These are phyloP conservation scores for Pseudomyrmex concolor DNA, from an alignment of 1,140 invertebrate genomes.

Conservation along the genomic window DNA sequence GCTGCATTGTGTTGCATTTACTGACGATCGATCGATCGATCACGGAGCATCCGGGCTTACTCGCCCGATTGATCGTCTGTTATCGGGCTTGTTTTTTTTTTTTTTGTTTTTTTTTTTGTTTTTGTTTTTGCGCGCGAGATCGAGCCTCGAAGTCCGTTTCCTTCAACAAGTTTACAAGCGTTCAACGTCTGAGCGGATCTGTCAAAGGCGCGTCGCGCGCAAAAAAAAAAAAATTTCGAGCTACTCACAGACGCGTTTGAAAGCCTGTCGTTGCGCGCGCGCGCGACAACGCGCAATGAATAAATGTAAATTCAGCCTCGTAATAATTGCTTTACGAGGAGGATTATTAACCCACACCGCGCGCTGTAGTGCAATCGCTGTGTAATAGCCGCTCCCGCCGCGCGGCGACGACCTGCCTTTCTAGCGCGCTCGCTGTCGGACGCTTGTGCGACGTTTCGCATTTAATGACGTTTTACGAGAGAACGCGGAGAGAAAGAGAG, in stretches of 20 bases:
- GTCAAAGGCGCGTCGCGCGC: too few relatives aligned
- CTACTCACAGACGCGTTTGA: constrained; percentile 78
- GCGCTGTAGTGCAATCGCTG: constrained; percentile 76
- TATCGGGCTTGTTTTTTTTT: constrained; percentile 17
- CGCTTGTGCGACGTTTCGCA: constrained; percentile 50
- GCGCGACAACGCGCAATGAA: constrained; percentile 76
- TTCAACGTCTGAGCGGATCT: too few relatives aligned
- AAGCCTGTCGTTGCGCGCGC: constrained; percentile 67
- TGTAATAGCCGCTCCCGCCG: constrained; percentile 80
- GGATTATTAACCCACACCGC: constrained; percentile 67
- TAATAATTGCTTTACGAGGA: constrained; percentile 80
- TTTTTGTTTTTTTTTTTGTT: neutral
- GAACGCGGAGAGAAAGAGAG: neutral
- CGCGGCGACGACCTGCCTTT: constrained; percentile 31
- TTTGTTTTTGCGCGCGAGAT: too few relatives aligned
- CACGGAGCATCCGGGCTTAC: constrained; percentile 6
- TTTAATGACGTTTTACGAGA: constrained; percentile 73
- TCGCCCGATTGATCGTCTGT: neutral
- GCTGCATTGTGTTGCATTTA: constrained; percentile 19
- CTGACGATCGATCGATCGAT: constrained; percentile 40
- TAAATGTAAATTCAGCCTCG: constrained; percentile 80
- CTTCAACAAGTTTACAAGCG: too few relatives aligned
- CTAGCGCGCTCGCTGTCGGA: constrained; percentile 33
- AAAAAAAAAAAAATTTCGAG: too few relatives aligned
- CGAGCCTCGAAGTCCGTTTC: too few relatives aligned